Conservation (phyloP, 2,797 vertebrate species). For the Pyrocephalus nanus region DNA sequence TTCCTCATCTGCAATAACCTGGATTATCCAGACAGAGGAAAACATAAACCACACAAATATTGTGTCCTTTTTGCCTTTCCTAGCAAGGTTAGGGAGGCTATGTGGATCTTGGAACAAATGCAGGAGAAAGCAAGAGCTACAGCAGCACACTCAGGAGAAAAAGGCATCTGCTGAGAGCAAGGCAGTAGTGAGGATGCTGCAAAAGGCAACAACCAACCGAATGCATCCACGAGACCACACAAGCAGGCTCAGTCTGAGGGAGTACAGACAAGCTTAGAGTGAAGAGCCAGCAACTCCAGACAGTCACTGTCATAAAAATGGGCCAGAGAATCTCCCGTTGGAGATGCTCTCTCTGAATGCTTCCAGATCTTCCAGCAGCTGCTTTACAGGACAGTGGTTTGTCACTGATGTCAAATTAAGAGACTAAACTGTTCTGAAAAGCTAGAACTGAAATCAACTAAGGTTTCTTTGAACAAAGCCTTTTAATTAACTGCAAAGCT, state of each 20-base stretch:
- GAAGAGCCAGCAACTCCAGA: background rate
- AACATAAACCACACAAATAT: background rate
- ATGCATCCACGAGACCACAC: accelerated
- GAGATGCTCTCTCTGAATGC: background rate
- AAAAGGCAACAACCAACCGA: background rate
- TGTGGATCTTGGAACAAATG: background rate
- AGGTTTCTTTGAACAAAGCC: background rate
- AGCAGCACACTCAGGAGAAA: background rate
- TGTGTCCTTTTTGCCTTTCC: background rate
- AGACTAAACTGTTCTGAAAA: background rate
- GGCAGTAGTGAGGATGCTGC: background rate
- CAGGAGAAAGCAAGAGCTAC: background rate
- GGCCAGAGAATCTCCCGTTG: background rate
- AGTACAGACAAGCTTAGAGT: background rate
- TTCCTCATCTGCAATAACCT: background rate
- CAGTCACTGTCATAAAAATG: background rate
- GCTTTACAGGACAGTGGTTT: background rate
- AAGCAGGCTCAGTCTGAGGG: background rate
- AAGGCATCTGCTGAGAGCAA: background rate
- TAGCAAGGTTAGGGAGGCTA: background rate
- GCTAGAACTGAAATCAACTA: background rate
- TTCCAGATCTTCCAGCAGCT: background rate
- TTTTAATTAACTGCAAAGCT: background rate
- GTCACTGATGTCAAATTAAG: background rate
- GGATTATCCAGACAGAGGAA: background rate